Conservation (phyloP, 1,140 invertebrate species). For the Hylaeus anthracinus region DNA sequence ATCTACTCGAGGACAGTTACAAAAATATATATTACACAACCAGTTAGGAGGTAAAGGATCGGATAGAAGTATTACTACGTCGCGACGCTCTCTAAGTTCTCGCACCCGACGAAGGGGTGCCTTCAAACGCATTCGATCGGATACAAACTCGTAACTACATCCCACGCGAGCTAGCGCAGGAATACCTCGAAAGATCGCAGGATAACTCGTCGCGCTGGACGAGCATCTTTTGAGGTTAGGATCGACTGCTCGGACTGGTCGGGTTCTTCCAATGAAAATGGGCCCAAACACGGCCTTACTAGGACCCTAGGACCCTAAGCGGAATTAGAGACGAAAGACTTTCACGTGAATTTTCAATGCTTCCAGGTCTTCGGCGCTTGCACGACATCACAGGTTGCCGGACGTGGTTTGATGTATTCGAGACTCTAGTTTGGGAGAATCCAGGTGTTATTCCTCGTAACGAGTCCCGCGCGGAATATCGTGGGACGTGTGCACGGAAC, state of each 20-base stretch:
- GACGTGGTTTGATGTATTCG: not conserved
- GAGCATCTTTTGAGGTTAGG: too few species aligned
- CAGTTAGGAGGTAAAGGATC: slow-evolving; percentile 49
- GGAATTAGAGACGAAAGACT: too few species aligned
- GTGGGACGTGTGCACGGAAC: slow-evolving; percentile 21
- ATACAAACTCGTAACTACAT: not conserved
- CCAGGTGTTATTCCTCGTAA: slow-evolving; percentile 24
- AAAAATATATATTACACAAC: slow-evolving; percentile 72
- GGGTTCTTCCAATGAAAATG: too few species aligned
- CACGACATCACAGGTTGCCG: not conserved
- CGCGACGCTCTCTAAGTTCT: not conserved
- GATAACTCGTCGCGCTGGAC: too few species aligned
- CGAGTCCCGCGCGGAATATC: slow-evolving; percentile 19
- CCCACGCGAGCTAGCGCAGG: not conserved
- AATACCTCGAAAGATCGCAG: too few species aligned
- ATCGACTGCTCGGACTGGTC: too few species aligned
- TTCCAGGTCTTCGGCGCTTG: not conserved
- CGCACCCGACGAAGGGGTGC: not conserved
- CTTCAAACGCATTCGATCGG: not conserved
- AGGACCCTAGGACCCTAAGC: too few species aligned
- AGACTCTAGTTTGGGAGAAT: not conserved
- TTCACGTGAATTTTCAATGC: too few species aligned
- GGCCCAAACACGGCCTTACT: too few species aligned
- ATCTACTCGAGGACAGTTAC: slow-evolving; percentile 66
- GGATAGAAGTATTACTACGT: slow-evolving; percentile 34